phyloP scores from a whole-genome alignment of 2,113 vertebrate genomes.

The Hydrochoerus hydrochaeris region DNA sequence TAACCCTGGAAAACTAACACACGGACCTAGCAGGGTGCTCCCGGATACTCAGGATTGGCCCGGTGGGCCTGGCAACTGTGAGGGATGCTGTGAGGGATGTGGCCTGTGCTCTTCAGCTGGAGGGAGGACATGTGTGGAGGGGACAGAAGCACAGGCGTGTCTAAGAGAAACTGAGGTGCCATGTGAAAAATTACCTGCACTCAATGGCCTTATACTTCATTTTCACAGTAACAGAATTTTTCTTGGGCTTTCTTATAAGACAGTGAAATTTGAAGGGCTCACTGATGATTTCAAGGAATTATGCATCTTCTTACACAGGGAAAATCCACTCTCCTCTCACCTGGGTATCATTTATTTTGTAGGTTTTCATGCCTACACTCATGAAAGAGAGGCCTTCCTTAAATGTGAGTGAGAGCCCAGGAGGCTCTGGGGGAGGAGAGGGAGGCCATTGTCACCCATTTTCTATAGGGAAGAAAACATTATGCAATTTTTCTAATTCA shows the following conservation, averaged over 20 bases:
- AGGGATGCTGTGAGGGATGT: background rate
- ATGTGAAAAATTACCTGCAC: background rate
- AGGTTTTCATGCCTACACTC: background rate
- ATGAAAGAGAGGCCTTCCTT: background rate
- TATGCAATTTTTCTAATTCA: slow-evolving; percentile 18
- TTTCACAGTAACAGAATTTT: background rate
- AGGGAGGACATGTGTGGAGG: background rate
- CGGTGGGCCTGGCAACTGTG: background rate
- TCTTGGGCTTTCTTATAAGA: background rate
- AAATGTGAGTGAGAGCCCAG: background rate
- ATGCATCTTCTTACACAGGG: background rate
- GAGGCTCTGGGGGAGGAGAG: background rate
- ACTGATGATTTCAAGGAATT: slow-evolving; percentile 20
- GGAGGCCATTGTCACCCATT: background rate
- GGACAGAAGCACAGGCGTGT: background rate
- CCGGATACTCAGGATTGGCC: background rate
- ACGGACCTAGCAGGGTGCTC: background rate
- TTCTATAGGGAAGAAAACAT: background rate
- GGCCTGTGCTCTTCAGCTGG: background rate
- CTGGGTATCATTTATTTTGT: background rate
- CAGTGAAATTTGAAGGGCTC: background rate
- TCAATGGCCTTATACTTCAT: background rate
- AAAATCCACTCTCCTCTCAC: background rate
- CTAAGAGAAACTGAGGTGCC: background rate
- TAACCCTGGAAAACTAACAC: background rate